Conservation (phyloP, 1,140 invertebrate species). For the Lutraria rhynchaena region DNA sequence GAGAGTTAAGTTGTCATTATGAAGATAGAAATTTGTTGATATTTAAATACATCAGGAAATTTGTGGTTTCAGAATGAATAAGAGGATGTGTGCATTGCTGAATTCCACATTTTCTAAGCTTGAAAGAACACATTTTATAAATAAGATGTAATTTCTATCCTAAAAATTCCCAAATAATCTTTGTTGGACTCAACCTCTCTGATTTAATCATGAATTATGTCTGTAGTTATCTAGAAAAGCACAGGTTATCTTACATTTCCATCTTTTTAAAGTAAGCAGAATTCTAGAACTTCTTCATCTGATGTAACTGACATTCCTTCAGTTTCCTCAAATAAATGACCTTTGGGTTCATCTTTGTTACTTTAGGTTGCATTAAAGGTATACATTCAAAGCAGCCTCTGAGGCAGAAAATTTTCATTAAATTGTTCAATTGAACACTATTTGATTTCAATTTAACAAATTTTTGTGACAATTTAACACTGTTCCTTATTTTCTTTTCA, state of each 20-base stretch:
- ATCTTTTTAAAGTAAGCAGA: neutral
- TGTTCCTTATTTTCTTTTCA: constrained; percentile 15
- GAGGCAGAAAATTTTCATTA: constrained; percentile 40
- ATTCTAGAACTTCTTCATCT: neutral
- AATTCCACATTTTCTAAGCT: too few relatives aligned
- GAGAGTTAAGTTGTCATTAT: too few relatives aligned
- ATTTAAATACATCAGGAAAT: too few relatives aligned
- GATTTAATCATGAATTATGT: constrained; percentile 2
- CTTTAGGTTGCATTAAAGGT: constrained; percentile 7
- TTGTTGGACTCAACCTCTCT: too few relatives aligned
- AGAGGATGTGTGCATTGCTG: too few relatives aligned
- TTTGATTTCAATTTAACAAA: constrained; percentile 36
- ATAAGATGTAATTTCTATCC: too few relatives aligned
- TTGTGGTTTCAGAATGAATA: too few relatives aligned
- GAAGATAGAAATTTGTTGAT: too few relatives aligned
- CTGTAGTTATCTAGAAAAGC: neutral
- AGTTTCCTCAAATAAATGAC: constrained; percentile 1
- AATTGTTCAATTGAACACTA: constrained; percentile 16
- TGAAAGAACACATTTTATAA: too few relatives aligned
- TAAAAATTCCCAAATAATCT: too few relatives aligned
- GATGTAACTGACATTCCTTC: neutral
- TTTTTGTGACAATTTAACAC: constrained; percentile 36
- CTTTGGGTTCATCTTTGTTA: constrained; percentile 31
- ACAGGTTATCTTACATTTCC: constrained; percentile 4
- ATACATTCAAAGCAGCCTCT: neutral